Conservation (phyloP, 1,140 invertebrate species). For the Pseudomyrmex sp. region DNA sequence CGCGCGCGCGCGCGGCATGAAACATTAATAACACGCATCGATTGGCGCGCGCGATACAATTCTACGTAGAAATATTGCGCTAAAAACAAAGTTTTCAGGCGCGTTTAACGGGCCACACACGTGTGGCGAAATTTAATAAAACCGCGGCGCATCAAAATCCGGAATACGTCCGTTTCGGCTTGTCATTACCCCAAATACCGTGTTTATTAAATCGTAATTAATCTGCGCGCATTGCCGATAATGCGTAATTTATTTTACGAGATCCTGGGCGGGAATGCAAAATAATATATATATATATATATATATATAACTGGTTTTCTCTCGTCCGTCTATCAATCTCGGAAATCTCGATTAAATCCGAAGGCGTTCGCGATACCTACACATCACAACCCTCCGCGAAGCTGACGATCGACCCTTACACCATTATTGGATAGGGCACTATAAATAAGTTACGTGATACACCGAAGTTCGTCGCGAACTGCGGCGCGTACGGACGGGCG, state of each 20-base stretch:
- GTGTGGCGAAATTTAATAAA: slow-evolving; percentile 38
- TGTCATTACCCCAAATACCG: slow-evolving; percentile 1
- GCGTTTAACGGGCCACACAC: no score
- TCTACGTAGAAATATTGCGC: slow-evolving; percentile 28
- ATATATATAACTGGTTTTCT: background rate
- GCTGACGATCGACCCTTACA: slow-evolving; percentile 35
- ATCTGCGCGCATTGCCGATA: slow-evolving; percentile 2
- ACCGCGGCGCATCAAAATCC: slow-evolving; percentile 10
- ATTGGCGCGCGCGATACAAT: slow-evolving; percentile 7
- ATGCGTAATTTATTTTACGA: slow-evolving; percentile 47
- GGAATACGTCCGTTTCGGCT: slow-evolving; percentile 30
- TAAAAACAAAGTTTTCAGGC: slow-evolving; percentile 23
- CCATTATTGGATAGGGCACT: slow-evolving; percentile 46
- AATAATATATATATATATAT: background rate
- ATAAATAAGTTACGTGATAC: slow-evolving; percentile 48
- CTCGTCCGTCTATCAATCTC: slow-evolving; percentile 19
- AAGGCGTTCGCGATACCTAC: slow-evolving; percentile 20
- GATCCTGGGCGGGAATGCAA: slow-evolving; percentile 9
- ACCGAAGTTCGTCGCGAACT: slow-evolving; percentile 40
- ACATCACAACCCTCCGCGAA: slow-evolving; percentile 18
- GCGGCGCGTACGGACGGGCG: slow-evolving; percentile 20
- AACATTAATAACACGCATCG: slow-evolving; percentile 49
- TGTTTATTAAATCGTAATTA: slow-evolving; percentile 59
- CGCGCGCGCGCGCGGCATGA: background rate
- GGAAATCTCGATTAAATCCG: slow-evolving; percentile 40